Percentiles rank a stretch among this genome's conserved stretches.
Evolutionary conservation across 2,888 invertebrate genomes (phyloP).

Genomic region (Lasioglossum oenotherae): DNA sequence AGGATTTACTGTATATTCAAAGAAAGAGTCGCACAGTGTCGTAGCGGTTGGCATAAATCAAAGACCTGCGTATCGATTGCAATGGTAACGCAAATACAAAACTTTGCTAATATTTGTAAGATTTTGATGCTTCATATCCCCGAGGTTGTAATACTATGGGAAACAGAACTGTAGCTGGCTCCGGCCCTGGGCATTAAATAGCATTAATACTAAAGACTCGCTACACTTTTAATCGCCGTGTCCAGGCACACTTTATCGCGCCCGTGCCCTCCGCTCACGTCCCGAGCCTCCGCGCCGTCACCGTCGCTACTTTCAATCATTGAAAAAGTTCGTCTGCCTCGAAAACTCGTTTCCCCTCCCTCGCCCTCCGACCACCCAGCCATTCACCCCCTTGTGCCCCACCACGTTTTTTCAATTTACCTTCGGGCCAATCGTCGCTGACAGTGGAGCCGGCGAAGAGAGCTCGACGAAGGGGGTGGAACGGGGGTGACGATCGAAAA

Average conservation of each 20-base stretch:
- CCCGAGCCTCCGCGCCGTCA: background rate
- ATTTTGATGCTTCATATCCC: no score
- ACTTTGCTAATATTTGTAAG: no score
- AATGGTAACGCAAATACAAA: no score
- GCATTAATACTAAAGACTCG: constrained; percentile 18
- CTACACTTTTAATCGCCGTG: constrained; percentile 39
- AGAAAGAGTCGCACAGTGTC: no score
- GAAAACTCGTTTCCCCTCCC: constrained; percentile 57
- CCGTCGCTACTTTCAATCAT: constrained; percentile 58
- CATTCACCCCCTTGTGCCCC: background rate
- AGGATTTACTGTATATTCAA: no score
- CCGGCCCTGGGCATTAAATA: background rate
- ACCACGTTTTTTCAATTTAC: constrained; percentile 54
- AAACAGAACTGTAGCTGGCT: no score
- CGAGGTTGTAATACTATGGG: no score
- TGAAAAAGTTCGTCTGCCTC: constrained; percentile 60
- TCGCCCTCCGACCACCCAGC: background rate
- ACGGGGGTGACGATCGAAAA: constrained; percentile 62
- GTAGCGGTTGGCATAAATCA: no score
- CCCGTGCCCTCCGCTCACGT: background rate
- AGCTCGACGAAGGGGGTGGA: constrained; percentile 1
- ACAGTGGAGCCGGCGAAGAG: constrained; percentile 22
- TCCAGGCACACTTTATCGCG: constrained; percentile 21
- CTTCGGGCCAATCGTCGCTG: constrained; percentile 56
- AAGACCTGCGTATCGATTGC: no score